These are phyloP conservation scores for Bergia sp. DNA, from an alignment of 92 coral and sea anemone species.

Conservation along the genomic window DNA sequence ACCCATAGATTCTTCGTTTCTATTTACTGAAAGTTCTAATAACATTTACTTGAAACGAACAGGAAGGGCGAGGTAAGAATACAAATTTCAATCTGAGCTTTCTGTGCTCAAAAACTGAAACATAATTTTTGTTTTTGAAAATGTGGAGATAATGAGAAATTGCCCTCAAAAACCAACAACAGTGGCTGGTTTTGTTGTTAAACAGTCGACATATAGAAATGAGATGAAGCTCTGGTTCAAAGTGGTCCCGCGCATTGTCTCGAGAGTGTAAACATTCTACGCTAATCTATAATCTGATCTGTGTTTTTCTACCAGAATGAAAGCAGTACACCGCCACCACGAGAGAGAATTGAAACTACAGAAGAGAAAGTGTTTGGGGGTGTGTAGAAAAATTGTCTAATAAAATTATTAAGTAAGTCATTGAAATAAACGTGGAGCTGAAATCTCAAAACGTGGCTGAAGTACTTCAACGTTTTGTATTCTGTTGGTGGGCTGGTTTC, in stretches of 20 bases:
- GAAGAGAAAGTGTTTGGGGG: not conserved
- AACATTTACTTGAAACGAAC: constrained; percentile 50
- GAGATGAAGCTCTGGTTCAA: not conserved
- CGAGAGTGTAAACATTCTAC: not conserved
- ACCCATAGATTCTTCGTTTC: constrained; percentile 63
- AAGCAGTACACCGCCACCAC: not conserved
- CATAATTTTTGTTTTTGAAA: not conserved
- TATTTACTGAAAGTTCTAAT: constrained; percentile 53
- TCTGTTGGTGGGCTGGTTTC: constrained; percentile 44
- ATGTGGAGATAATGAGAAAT: not conserved
- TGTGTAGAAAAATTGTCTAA: not conserved
- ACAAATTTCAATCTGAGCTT: constrained; percentile 3
- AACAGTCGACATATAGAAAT: not conserved
- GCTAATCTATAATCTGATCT: constrained; percentile 3
- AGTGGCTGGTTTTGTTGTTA: not conserved
- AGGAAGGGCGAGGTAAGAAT: constrained; percentile 67
- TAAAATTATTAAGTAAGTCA: not conserved
- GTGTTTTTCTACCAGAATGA: constrained; percentile 18
- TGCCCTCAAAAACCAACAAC: not conserved
- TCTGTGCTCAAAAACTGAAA: not conserved
- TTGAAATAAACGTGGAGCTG: not conserved
- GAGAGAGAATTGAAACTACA: not conserved
- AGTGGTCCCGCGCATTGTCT: not conserved
- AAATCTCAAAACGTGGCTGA: not conserved
- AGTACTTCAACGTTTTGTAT: constrained; percentile 6